Evolutionary conservation across 2,113 vertebrate species (phyloP), one percentile per base, ranked within the genome.

Genomic region (Notarius quadriscutis): DNA sequence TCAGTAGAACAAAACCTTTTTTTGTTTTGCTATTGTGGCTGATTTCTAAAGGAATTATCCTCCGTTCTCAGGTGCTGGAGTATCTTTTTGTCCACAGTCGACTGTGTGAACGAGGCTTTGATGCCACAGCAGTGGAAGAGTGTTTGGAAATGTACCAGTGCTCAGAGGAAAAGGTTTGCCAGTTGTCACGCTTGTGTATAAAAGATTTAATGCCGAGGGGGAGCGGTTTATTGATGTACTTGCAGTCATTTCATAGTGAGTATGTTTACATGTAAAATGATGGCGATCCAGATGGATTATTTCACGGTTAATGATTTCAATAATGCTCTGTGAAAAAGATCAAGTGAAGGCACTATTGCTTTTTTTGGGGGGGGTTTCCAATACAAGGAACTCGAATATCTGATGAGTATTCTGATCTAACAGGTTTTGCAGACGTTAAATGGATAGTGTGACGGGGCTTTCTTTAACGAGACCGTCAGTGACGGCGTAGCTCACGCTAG

Each of bases 71-170:
- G 97, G 96, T 97, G 92, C 94, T 99, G 90, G 98, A 99, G 91
- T 99, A 99, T 93, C 94, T 99, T 89, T 98, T 98, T 94, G 94
- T 95, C 91, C 97, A 97, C 0, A 95, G 96, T 81, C 97, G 97
- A 89, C 96, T 99, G 89, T 99, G 98, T 91, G 98, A 99, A 91
- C 96, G 96, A 84, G 98, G 98, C 81, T 99, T 99, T 60, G 98
- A 99, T 90, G 95, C 97, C 50, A 93, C 95, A 77, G 96, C 97
- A 22, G 98, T 99, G 91, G 98, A 99, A 92, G 97, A 99, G 92
- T 97, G 97, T 94, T 94, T 99, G 93, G 98, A 99, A 93, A 97
- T 98, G 96, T 96, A 97, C 88, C 97, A 99, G 91, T 97, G 96
- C 92, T 98, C 98, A 83, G 98, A 99, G 89, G 97, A 98, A 92